These are phyloP conservation scores for Vanacampus margaritifer DNA, from an alignment of 2,113 vertebrate species.

Conservation along the genomic window DNA sequence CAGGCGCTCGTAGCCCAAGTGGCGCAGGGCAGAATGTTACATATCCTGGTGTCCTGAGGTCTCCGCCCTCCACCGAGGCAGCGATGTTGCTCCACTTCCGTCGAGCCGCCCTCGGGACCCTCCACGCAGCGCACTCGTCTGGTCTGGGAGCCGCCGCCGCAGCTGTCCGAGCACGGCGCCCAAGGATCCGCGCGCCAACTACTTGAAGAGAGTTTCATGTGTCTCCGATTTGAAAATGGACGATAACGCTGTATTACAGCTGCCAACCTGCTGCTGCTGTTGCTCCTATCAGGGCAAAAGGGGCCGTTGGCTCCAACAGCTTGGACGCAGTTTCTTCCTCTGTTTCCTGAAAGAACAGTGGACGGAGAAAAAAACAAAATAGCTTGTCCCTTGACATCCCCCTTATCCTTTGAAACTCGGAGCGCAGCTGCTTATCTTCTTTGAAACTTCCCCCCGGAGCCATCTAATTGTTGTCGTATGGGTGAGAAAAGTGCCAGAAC, in stretches of 20 bases:
- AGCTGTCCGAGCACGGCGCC: conserved; percentile 83
- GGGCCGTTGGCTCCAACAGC: conserved; percentile 56
- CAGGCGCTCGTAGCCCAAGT: conserved; percentile 82
- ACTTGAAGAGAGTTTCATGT: neutral
- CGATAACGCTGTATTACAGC: conserved; percentile 16
- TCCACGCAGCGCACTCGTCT: conserved; percentile 82
- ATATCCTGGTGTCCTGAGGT: conserved; percentile 78
- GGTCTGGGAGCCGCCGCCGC: conserved; percentile 83
- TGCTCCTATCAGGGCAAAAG: conserved; percentile 70
- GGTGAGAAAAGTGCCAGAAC: conserved; percentile 32
- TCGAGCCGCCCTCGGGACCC: conserved; percentile 56
- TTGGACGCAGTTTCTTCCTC: conserved; percentile 73
- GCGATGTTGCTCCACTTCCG: conserved; percentile 75
- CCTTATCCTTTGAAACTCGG: conserved; percentile 68
- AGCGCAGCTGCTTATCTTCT: conserved; percentile 36
- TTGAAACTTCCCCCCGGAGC: conserved; percentile 53
- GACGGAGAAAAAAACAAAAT: neutral
- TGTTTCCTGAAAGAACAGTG: conserved; percentile 36
- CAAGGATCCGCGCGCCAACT: conserved; percentile 89
- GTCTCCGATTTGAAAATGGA: neutral
- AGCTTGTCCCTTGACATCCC: conserved; percentile 5
- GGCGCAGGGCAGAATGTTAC: conserved; percentile 72
- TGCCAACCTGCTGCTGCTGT: conserved; percentile 75
- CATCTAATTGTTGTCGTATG: conserved; percentile 63
- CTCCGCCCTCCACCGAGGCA: conserved; percentile 75